Evolutionary conservation across 2,888 invertebrate genomes (phyloP), one percentile per base, ranked within the genome.

Genomic region (Smittia sp.): DNA sequence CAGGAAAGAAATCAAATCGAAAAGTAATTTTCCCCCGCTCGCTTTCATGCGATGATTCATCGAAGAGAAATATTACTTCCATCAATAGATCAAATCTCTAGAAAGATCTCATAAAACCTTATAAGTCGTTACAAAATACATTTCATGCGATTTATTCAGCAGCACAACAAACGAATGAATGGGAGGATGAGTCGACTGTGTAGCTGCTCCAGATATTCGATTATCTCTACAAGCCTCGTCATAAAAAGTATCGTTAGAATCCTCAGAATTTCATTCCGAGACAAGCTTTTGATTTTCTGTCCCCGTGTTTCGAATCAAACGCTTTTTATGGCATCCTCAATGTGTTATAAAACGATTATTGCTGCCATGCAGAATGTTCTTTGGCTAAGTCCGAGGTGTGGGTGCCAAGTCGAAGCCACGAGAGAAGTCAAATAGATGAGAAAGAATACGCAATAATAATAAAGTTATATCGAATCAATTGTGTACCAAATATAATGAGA

Each of bases 401-500:
- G 58, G 58, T 4, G 58, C 18, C 58, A 18, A 18, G 18, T 58
- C 22, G 15, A 58, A 58, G 11, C 46, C 46, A 46, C 46, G 11
- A 46, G 15, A 1, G n/a, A 46, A 46, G 15, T 11, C 46, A 46
- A 11, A 20, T 18, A n/a, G 18, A 18, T 18, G 18, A 18, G 9
- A 58, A 18, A 18, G 22, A 58, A 58, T 58, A 58, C 22, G 24
- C 41, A 67, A 66, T 67, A 67, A 46, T 67, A 67, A 67, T 67
- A 67, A 67, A 67, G 67, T 67, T 67, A 67, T 67, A 67, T 67
- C n/a, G 18, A 65, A 25, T 67, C 67, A 67, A 67, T 67, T 67
- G 67, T 67, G 41, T 67, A 67, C 41, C 67, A 67, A 67, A 67
- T 67, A 67, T 67, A 67, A 67, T 67, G 67, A 67, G 46, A 67